These are phyloP conservation scores for Chaenogobius annularis DNA, from an alignment of 2,113 vertebrate species.

Conservation along the genomic window DNA sequence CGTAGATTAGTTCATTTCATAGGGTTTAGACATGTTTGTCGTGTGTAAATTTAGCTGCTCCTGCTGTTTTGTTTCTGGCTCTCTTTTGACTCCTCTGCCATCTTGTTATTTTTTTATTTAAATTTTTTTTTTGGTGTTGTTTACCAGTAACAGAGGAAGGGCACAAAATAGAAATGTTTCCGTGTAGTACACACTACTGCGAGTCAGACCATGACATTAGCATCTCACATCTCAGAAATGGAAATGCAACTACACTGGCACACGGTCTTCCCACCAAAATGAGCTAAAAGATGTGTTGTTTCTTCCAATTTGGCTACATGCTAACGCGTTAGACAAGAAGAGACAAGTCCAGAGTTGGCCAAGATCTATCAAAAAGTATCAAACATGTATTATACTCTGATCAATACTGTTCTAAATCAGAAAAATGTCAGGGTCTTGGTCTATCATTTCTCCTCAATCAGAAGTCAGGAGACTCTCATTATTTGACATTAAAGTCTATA, in stretches of 20 bases:
- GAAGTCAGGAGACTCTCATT: conserved; percentile 13
- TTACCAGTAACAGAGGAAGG: conserved; percentile 40
- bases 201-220: conserved; percentile 28
- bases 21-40: conserved; percentile 27
- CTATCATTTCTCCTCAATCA: conserved; percentile 4
- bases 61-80: conserved; percentile 64
- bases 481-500: neutral
- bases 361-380: conserved; percentile 21
- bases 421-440: conserved; percentile 5
- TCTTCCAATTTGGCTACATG: neutral
- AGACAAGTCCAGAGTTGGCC: conserved; percentile 9
- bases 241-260: conserved; percentile 28
- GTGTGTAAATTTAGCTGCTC: conserved; percentile 49
- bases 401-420: conserved; percentile 30
- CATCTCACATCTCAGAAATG: conserved; percentile 16
- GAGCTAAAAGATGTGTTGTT: conserved; percentile 22
- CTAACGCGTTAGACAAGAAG: neutral
- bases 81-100: conserved; percentile 55
- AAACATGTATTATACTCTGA: conserved; percentile 15
- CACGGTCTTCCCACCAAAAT: conserved; percentile 28
- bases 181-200: conserved; percentile 14
- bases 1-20: conserved; percentile 25
- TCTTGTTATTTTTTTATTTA: conserved; percentile 28
- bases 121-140: conserved; percentile 34
- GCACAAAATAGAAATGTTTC: conserved; percentile 39